Evolutionary conservation across 2,113 vertebrate genomes (phyloP).

Genomic region (Macroglossus sobrinus): DNA sequence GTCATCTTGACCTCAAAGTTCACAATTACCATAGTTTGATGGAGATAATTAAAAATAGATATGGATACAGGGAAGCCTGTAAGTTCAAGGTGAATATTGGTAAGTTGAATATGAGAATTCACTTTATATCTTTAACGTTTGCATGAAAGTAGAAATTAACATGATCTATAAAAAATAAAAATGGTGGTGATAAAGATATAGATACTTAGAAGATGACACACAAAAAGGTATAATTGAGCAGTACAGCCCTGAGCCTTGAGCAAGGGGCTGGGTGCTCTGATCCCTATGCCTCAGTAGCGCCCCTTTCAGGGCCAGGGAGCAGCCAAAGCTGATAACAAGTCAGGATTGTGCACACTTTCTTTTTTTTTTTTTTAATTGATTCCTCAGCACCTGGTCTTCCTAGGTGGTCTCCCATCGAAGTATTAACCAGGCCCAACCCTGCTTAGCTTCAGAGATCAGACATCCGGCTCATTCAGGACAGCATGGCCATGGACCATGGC

Average conservation of each 20-base stretch:
- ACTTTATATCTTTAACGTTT: background rate
- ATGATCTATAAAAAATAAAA: background rate
- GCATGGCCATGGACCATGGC: no score
- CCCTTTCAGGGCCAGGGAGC: background rate
- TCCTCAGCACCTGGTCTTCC: no score
- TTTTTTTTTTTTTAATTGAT: no score
- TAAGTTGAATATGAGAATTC: background rate
- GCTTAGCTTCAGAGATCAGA: no score
- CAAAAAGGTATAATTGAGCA: background rate
- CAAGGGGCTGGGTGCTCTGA: accelerated
- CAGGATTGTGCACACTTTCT: background rate
- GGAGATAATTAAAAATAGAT: background rate
- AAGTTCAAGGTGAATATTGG: background rate
- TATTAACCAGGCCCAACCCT: no score
- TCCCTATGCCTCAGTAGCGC: accelerated
- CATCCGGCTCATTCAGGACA: no score
- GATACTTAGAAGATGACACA: background rate
- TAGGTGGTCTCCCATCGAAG: no score
- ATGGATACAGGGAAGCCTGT: background rate
- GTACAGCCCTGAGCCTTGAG: accelerated
- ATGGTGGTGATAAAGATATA: background rate
- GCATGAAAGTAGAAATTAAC: background rate
- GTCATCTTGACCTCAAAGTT: background rate
- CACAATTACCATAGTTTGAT: background rate
- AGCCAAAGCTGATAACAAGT: background rate